Conservation (phyloP, 2,888 invertebrate species). For the Pantelozetes paolii region DNA sequence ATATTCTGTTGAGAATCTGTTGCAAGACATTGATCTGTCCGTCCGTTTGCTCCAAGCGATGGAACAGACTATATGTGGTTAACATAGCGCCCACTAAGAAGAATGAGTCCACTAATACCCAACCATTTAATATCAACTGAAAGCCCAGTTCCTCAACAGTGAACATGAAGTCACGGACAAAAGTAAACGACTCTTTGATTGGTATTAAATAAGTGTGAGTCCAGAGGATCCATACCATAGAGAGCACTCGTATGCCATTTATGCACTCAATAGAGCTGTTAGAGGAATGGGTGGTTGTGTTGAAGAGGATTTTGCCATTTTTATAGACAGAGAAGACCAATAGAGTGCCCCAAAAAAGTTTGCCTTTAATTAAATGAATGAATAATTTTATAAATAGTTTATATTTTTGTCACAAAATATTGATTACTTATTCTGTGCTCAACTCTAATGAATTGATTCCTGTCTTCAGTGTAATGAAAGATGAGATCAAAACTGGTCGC, state of each 20-base stretch:
- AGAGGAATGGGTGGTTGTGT: conserved; percentile 30
- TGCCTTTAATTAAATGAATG: neutral
- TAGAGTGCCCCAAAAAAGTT: neutral
- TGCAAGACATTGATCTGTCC: conserved; percentile 44
- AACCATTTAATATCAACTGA: conserved; percentile 46
- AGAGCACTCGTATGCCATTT: conserved; percentile 45
- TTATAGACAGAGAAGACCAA: conserved; percentile 32
- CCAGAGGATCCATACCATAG: conserved; percentile 46
- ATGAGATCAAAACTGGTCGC: conserved; percentile 2
- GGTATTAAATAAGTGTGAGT: conserved; percentile 45
- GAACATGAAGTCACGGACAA: conserved; percentile 29
- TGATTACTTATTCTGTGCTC: neutral
- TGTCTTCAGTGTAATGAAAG: neutral
- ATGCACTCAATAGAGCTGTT: conserved; percentile 44
- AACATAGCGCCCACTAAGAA: conserved; percentile 46
- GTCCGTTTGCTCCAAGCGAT: conserved; percentile 40
- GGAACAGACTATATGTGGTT: conserved; percentile 41
- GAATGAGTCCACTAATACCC: conserved; percentile 47
- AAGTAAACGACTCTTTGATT: conserved; percentile 41
- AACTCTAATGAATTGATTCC: neutral
- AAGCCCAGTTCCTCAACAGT: conserved; percentile 44
- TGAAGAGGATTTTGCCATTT: conserved; percentile 35
- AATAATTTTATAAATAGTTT: neutral
- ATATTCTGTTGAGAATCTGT: conserved; percentile 44
- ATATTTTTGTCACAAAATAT: neutral